These are phyloP conservation scores for Bambusicola thoracicus DNA, from an alignment of 2,113 vertebrate species.

Conservation along the genomic window DNA sequence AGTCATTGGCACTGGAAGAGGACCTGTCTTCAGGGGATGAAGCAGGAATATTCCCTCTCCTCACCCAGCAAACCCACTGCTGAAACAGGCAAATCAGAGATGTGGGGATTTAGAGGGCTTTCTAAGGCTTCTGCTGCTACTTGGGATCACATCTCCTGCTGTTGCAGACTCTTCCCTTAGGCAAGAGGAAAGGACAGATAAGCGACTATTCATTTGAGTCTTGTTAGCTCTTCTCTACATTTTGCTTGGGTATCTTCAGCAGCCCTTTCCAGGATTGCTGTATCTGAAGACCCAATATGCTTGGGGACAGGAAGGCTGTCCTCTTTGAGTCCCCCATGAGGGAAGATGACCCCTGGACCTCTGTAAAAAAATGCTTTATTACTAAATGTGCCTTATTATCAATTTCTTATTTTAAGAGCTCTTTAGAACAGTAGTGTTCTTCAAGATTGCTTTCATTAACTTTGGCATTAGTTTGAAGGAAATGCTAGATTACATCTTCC, in stretches of 20 bases:
- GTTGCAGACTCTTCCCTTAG: background rate
- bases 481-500: background rate
- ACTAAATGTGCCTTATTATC: background rate
- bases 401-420: background rate
- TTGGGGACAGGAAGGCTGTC: background rate
- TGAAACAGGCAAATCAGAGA: background rate
- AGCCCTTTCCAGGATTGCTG: background rate
- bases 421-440: background rate
- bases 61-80: background rate
- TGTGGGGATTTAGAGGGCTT: background rate
- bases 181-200: background rate
- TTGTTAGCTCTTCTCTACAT: background rate
- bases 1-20: accelerated
- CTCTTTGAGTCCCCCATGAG: background rate
- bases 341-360: background rate
- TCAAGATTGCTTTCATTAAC: background rate
- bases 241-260: background rate
- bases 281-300: background rate
- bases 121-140: background rate
- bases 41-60: background rate
- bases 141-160: background rate
- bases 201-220: background rate
- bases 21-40: background rate
- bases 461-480: background rate
- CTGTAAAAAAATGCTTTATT: background rate